Conservation (phyloP, 2,797 vertebrate species). For the Muraenolepis orangiensis region DNA sequence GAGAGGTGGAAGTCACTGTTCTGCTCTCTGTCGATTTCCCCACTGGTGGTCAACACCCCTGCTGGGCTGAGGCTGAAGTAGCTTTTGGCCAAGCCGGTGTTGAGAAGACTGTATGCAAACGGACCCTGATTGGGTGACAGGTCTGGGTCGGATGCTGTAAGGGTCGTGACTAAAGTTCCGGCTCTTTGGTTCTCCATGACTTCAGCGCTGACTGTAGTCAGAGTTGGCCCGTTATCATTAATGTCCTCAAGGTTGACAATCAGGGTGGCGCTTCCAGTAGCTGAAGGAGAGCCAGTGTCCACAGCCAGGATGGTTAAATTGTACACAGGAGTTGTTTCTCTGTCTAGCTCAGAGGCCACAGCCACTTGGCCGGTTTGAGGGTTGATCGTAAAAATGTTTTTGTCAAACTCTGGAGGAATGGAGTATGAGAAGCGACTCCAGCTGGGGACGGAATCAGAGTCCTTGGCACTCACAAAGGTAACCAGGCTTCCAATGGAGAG, state of each 20-base stretch:
- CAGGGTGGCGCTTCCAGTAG: constrained; percentile 87
- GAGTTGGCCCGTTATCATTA: constrained; percentile 91
- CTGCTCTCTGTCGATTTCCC: constrained; percentile 95
- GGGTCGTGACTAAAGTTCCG: constrained; percentile 81
- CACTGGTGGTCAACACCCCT: constrained; percentile 85
- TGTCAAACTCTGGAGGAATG: constrained; percentile 81
- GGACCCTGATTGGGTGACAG: constrained; percentile 95
- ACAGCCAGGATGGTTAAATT: constrained; percentile 89
- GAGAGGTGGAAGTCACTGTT: constrained; percentile 89
- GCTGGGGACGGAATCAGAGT: constrained; percentile 94
- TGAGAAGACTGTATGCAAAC: constrained; percentile 86
- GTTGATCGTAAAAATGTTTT: constrained; percentile 88
- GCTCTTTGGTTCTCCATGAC: constrained; percentile 91
- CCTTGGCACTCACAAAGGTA: constrained; percentile 92
- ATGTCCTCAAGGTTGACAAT: constrained; percentile 94
- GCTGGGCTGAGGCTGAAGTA: constrained; percentile 88
- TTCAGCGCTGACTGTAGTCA: constrained; percentile 80
- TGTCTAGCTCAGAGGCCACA: constrained; percentile 86
- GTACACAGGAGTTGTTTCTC: constrained; percentile 87
- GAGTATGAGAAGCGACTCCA: constrained; percentile 97
- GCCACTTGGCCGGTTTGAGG: constrained; percentile 94
- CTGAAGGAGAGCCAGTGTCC: constrained; percentile 85
- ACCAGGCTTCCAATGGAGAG: constrained; percentile 88
- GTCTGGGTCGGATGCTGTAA: constrained; percentile 87
- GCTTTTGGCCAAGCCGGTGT: constrained; percentile 82